A percentile compares a stretch with the other conserved stretches of the same genome.
These are phyloP conservation scores for Zeus faber DNA, from an alignment of 2,113 vertebrate species.

Conservation along the genomic window DNA sequence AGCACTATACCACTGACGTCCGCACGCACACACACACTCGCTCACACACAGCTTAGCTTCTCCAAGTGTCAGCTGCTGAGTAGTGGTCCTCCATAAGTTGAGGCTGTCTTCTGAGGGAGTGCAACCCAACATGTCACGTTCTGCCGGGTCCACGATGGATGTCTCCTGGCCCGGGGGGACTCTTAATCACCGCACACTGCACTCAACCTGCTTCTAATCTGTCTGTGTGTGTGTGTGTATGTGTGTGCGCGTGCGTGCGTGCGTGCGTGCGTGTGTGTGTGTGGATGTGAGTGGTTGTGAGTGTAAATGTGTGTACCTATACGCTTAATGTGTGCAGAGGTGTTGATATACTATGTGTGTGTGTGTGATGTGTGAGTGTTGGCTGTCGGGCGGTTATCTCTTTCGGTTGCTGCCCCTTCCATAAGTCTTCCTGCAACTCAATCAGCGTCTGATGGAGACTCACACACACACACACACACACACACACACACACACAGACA, in stretches of 20 bases:
- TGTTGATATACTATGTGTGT: too few species aligned
- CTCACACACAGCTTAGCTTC: not conserved
- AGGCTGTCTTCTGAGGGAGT: conserved; percentile 26
- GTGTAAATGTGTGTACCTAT: too few species aligned
- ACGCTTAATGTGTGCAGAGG: too few species aligned
- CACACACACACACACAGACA: too few species aligned
- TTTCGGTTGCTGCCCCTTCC: conserved; percentile 32
- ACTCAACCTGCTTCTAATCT: conserved; percentile 25
- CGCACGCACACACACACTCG: not conserved
- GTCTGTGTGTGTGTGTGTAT: not conserved
- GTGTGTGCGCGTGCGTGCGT: not conserved
- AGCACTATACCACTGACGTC: not conserved
- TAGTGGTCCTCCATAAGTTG: conserved; percentile 36
- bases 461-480: too few species aligned
- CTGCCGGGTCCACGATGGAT: conserved; percentile 38
- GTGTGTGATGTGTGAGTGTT: conserved; percentile 44
- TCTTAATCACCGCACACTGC: conserved; percentile 34
- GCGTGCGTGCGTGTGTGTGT: conserved; percentile 1
- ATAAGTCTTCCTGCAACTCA: too few species aligned
- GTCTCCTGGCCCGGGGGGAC: conserved; percentile 34
- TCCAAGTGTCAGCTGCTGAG: conserved; percentile 7
- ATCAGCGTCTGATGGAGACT: too few species aligned
- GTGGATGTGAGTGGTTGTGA: conserved; percentile 11
- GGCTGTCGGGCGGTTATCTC: conserved; percentile 47
- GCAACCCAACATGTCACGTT: conserved; percentile 27